phyloP scores from a whole-genome alignment of 1,140 invertebrate species.

The Psilanteris sp. region DNA sequence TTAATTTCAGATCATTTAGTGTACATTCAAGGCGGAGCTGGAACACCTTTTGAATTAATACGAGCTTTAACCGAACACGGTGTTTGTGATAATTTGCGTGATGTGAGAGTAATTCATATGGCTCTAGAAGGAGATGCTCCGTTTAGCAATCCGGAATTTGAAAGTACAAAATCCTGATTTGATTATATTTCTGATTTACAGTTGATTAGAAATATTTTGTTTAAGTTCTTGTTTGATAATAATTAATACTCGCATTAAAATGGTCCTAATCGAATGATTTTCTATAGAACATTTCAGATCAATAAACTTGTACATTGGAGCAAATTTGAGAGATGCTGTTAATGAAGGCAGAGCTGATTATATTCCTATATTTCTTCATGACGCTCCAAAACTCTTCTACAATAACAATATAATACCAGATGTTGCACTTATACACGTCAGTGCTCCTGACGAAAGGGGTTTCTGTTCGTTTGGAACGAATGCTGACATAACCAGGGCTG shows the following conservation, averaged over 20 bases:
- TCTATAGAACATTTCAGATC: conserved; percentile 81
- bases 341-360: conserved; percentile 92
- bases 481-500: conserved; percentile 92
- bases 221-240: too few relatives aligned
- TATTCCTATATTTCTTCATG: conserved; percentile 93
- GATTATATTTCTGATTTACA: too few relatives aligned
- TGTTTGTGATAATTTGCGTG: conserved; percentile 84
- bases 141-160: conserved; percentile 88
- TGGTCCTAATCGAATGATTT: conserved; percentile 40
- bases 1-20: conserved; percentile 86
- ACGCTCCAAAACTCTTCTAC: conserved; percentile 92
- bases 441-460: conserved; percentile 92
- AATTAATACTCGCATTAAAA: too few relatives aligned
- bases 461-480: conserved; percentile 94
- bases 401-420: conserved; percentile 89
- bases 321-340: conserved; percentile 91
- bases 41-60: conserved; percentile 89
- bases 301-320: conserved; percentile 92
- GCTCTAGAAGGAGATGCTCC: conserved; percentile 92
- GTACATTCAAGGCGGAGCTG: conserved; percentile 93
- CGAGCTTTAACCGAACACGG: conserved; percentile 90
- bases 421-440: conserved; percentile 91
- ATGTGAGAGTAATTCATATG: conserved; percentile 92
- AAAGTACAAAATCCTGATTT: conserved; percentile 63
- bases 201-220: too few relatives aligned